Percentiles rank a stretch among this genome's conserved stretches.
Conservation (phyloP, 2,113 vertebrate genomes). For the Eublepharis macularius region DNA sequence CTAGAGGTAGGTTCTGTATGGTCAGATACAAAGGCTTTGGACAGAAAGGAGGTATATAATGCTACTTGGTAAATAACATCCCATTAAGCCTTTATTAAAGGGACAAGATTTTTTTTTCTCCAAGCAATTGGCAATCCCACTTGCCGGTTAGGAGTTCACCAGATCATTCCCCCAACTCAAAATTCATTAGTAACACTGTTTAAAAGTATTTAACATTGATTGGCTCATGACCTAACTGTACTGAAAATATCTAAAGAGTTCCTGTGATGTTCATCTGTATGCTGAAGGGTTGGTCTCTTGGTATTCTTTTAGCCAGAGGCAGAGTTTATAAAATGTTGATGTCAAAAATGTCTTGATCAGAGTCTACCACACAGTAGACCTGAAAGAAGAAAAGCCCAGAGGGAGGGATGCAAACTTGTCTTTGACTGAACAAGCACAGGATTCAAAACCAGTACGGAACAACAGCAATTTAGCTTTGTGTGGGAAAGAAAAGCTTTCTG, state of each 20-base stretch:
- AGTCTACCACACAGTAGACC: constrained; percentile 41
- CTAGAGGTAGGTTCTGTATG: too few relatives aligned
- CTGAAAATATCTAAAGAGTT: constrained; percentile 51
- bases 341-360: constrained; percentile 50
- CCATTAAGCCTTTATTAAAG: too few relatives aligned
- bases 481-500: constrained; percentile 28
- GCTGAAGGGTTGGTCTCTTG: constrained; percentile 44
- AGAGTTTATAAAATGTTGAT: constrained; percentile 55
- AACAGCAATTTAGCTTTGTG: constrained; percentile 7
- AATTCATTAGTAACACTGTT: too few relatives aligned
- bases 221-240: constrained; percentile 47
- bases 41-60: too few relatives aligned
- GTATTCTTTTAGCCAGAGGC: constrained; percentile 39
- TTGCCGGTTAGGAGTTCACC: too few relatives aligned
- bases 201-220: too few relatives aligned
- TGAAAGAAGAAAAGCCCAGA: constrained; percentile 23
- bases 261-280: constrained; percentile 45
- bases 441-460: constrained; percentile 43
- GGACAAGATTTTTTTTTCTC: too few relatives aligned
- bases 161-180: too few relatives aligned
- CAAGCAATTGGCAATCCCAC: too few relatives aligned
- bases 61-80: too few relatives aligned
- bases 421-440: constrained; percentile 37
- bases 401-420: constrained; percentile 11
- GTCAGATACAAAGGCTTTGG: too few relatives aligned